phyloP scores from a whole-genome alignment of 2,888 invertebrate genomes.

The Epirrhoe alternata region DNA sequence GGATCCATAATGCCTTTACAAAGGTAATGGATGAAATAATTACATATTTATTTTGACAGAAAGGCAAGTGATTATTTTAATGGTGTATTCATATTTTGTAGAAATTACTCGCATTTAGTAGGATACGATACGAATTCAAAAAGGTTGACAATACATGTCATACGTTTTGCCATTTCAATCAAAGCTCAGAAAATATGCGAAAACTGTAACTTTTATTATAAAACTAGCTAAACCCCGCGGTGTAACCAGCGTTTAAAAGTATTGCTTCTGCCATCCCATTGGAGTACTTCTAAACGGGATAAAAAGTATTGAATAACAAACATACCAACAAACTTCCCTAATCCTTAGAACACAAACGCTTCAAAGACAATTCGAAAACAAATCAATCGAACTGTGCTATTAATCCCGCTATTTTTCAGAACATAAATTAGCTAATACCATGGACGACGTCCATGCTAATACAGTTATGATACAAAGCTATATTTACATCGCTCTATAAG shows the following conservation, averaged over 20 bases:
- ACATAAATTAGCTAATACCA: slow-evolving; percentile 24
- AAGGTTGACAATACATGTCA: too few species aligned
- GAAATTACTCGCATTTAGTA: not conserved
- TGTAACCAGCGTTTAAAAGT: too few species aligned
- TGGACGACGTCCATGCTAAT: too few species aligned
- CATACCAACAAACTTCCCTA: not conserved
- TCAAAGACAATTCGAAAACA: not conserved
- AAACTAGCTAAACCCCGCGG: too few species aligned
- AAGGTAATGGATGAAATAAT: slow-evolving; percentile 22
- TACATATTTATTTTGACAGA: slow-evolving; percentile 17
- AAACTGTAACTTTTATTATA: too few species aligned
- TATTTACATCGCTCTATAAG: slow-evolving; percentile 58
- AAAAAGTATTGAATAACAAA: not conserved
- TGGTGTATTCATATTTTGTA: not conserved
- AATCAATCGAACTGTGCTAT: not conserved
- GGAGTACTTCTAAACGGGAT: too few species aligned
- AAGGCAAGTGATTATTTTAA: not conserved
- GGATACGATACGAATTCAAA: too few species aligned
- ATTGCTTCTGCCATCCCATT: too few species aligned
- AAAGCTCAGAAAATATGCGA: too few species aligned
- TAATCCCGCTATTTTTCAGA: slow-evolving; percentile 13
- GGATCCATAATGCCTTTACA: slow-evolving; percentile 23
- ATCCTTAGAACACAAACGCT: too few species aligned
- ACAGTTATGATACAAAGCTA: slow-evolving; percentile 34
- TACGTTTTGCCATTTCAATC: too few species aligned